Evolutionary conservation across 2,797 vertebrate genomes (phyloP).

Genomic region (Todus mexicanus): DNA sequence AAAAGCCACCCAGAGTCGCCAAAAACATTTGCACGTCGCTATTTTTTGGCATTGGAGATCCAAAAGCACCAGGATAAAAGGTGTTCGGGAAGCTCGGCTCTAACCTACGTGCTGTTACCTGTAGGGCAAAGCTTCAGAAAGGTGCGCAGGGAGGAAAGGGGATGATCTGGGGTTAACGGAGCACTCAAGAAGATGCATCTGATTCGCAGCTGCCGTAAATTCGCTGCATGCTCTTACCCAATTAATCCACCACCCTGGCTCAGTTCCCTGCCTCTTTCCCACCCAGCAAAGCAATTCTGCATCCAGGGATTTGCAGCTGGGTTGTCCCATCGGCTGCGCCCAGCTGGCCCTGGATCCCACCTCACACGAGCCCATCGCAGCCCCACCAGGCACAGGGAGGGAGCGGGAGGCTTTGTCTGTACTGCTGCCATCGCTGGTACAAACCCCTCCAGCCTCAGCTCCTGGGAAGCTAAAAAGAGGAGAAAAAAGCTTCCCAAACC

Average conservation of each 20-base stretch:
- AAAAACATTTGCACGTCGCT: accelerated
- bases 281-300: neutral
- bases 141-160: neutral
- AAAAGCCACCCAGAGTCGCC: neutral
- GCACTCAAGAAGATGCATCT: neutral
- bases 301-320: neutral
- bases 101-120: neutral
- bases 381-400: accelerated
- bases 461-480: accelerated
- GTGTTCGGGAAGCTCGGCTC: neutral
- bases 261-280: neutral
- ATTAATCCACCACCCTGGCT: neutral
- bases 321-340: accelerated
- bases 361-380: neutral
- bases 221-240: neutral
- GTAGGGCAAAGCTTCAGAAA: neutral
- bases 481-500: neutral
- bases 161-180: neutral
- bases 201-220: neutral
- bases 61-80: neutral
- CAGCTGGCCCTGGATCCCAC: neutral
- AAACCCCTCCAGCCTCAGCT: neutral
- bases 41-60: neutral
- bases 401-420: neutral
- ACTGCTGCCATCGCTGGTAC: accelerated